Percentiles rank a stretch among this genome's conserved stretches.
phyloP scores from a whole-genome alignment of 2,888 invertebrate species.

The Plebejus argus region DNA sequence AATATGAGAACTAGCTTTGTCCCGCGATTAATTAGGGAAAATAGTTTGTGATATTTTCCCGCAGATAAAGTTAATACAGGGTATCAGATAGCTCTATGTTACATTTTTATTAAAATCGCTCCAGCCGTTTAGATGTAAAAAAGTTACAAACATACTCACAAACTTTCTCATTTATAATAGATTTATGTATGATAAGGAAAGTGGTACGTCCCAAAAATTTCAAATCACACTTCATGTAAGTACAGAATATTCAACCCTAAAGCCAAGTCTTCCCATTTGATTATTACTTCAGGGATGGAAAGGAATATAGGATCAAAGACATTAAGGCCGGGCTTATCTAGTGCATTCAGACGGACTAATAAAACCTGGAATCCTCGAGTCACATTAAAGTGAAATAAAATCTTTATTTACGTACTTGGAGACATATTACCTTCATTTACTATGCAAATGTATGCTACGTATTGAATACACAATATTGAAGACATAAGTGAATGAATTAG shows the following conservation, averaged over 20 bases:
- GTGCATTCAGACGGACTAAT: slow-evolving; percentile 28
- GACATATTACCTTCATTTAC: slow-evolving; percentile 31
- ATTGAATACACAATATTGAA: neutral
- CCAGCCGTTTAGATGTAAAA: no score
- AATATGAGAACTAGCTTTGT: no score
- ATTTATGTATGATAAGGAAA: no score
- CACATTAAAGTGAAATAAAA: slow-evolving; percentile 18
- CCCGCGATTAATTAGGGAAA: no score
- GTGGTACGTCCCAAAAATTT: no score
- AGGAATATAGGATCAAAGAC: slow-evolving; percentile 34
- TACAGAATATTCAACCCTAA: neutral
- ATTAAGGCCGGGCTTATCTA: slow-evolving; percentile 28
- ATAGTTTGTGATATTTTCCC: no score
- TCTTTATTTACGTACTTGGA: neutral
- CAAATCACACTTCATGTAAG: neutral
- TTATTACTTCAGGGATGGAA: slow-evolving; percentile 43
- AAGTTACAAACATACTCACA: no score
- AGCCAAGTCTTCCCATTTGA: slow-evolving; percentile 39
- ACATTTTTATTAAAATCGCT: no score
- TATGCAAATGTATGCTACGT: neutral
- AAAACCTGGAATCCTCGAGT: slow-evolving; percentile 12
- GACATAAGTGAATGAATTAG: no score
- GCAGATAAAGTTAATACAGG: no score
- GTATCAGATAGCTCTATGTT: no score
- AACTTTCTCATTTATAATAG: no score